Evolutionary conservation across 2,888 invertebrate genomes (phyloP).

Genomic region (Lochmaea crataegi): DNA sequence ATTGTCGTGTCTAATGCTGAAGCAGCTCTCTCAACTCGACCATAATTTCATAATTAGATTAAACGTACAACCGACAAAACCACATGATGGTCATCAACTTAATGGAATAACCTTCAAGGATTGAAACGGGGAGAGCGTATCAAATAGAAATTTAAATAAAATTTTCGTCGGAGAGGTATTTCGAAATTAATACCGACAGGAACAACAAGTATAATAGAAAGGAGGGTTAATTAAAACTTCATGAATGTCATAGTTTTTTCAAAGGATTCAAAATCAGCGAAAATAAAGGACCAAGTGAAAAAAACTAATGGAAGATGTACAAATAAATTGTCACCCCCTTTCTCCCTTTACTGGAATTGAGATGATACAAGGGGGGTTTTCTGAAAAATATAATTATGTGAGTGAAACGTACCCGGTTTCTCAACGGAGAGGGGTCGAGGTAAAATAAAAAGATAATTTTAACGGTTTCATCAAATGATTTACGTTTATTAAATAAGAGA

Average conservation of each 20-base stretch:
- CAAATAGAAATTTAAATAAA: slow-evolving; percentile 3
- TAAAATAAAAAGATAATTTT: too few relatives aligned
- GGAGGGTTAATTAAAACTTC: neutral
- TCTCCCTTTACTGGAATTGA: too few relatives aligned
- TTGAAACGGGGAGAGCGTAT: slow-evolving; percentile 3
- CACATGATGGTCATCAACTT: slow-evolving; percentile 7
- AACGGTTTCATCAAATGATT: too few relatives aligned
- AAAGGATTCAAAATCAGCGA: too few relatives aligned
- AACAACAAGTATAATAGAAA: neutral
- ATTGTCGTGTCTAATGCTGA: neutral
- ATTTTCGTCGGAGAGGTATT: neutral
- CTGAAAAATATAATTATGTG: too few relatives aligned
- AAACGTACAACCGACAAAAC: neutral
- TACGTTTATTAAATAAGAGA: too few relatives aligned
- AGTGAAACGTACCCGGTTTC: too few relatives aligned
- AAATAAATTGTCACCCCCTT: too few relatives aligned
- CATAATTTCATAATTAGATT: slow-evolving; percentile 6
- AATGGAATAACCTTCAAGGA: slow-evolving; percentile 4
- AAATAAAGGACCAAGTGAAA: too few relatives aligned
- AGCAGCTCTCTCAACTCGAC: neutral
- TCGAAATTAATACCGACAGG: neutral
- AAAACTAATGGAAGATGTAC: too few relatives aligned
- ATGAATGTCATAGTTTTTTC: neutral
- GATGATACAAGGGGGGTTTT: too few relatives aligned
- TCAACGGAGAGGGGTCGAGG: too few relatives aligned